Evolutionary conservation across 2,113 vertebrate genomes (phyloP).

Genomic region (Odocoileus virginianus): DNA sequence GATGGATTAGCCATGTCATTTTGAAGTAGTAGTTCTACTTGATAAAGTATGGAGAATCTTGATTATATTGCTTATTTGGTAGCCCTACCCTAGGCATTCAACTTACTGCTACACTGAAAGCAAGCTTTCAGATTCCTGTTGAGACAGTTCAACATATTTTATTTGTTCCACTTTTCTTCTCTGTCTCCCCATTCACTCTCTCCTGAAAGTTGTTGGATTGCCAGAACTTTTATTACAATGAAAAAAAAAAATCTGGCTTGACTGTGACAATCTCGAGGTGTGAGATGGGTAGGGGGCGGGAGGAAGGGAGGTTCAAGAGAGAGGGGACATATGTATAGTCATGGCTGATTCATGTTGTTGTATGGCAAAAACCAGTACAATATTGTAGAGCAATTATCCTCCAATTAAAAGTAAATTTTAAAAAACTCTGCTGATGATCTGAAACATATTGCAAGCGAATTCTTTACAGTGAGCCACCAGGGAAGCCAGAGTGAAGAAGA

Average conservation of each 20-base stretch:
- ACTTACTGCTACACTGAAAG: background rate
- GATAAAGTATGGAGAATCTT: background rate
- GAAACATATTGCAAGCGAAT: background rate
- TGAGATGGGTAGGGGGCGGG: background rate
- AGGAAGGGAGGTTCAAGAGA: background rate
- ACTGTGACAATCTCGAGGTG: background rate
- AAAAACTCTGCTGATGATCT: background rate
- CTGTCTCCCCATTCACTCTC: background rate
- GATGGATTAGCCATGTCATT: background rate
- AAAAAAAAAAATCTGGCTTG: background rate
- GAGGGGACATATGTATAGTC: background rate
- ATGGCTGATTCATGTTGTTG: background rate
- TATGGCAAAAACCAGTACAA: background rate
- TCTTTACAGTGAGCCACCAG: background rate
- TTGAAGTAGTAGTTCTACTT: background rate
- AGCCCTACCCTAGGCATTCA: background rate
- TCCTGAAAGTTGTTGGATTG: background rate
- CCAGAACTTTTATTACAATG: background rate
- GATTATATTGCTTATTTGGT: background rate
- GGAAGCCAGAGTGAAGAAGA: background rate
- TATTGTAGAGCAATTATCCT: background rate
- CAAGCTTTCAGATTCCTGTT: background rate
- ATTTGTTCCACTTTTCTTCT: background rate
- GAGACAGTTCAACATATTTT: background rate
- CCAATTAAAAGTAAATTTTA: background rate